These are phyloP conservation scores for Pandion haliaetus DNA, from an alignment of 2,113 vertebrate genomes.

Conservation along the genomic window DNA sequence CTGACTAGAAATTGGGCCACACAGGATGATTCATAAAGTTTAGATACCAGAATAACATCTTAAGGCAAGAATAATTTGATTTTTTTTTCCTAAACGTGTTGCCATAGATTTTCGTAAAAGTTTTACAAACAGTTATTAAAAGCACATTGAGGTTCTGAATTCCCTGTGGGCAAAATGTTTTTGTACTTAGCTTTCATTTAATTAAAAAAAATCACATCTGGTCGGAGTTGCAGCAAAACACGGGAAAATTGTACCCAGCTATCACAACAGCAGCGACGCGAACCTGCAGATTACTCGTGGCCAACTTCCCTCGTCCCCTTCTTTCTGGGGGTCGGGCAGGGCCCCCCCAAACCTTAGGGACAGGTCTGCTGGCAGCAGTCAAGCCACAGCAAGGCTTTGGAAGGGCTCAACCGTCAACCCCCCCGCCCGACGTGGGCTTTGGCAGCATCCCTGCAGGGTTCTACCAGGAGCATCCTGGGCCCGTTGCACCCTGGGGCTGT, in stretches of 20 bases:
- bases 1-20: constrained; percentile 70
- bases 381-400: not conserved
- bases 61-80: constrained; percentile 77
- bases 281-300: not conserved
- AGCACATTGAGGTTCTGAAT: constrained; percentile 79
- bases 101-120: constrained; percentile 79
- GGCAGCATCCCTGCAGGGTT: not conserved
- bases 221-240: constrained; percentile 67
- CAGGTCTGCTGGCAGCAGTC: not conserved
- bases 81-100: constrained; percentile 61
- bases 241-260: constrained; percentile 68
- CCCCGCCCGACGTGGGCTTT: not conserved
- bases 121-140: constrained; percentile 82
- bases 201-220: constrained; percentile 68
- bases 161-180: constrained; percentile 76
- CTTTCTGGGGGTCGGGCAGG: not conserved
- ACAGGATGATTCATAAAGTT: constrained; percentile 73
- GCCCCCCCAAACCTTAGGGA: not conserved
- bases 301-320: not conserved
- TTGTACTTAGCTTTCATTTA: constrained; percentile 79
- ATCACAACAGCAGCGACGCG: constrained; percentile 37
- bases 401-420: not conserved
- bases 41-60: constrained; percentile 76
- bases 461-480: not conserved
- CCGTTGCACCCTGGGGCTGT: fast-evolving